phyloP scores from a whole-genome alignment of 2,888 invertebrate species.

The Cryptocephalus primarius region DNA sequence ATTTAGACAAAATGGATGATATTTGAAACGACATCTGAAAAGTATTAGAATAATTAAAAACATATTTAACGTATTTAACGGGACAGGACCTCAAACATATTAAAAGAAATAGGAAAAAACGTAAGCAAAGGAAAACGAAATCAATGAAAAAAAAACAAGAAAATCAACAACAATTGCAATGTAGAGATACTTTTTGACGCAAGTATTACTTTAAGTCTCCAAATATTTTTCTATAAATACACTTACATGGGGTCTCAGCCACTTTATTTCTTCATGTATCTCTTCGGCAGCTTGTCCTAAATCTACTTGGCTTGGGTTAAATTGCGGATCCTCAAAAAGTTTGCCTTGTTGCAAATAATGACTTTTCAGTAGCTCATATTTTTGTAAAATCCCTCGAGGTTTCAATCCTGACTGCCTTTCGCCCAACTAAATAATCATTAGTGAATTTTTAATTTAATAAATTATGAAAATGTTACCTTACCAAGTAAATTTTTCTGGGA shows the following conservation, averaged over 20 bases:
- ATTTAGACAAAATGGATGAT: too few species aligned
- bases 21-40: too few species aligned
- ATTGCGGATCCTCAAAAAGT: conserved; percentile 83
- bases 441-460: too few species aligned
- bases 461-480: conserved; percentile 5
- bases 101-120: too few species aligned
- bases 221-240: neutral
- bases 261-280: conserved; percentile 6
- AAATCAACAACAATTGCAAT: too few species aligned
- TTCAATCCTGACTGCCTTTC: conserved; percentile 60
- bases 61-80: too few species aligned
- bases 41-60: too few species aligned
- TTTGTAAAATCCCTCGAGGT: conserved; percentile 40
- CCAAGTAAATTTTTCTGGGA: conserved; percentile 12
- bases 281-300: conserved; percentile 6
- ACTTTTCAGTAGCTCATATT: conserved; percentile 51
- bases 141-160: too few species aligned
- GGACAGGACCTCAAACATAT: too few species aligned
- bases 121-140: too few species aligned
- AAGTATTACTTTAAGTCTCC: too few species aligned
- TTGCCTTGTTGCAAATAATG: conserved; percentile 59
- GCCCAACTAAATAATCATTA: conserved; percentile 49
- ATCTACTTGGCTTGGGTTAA: conserved; percentile 46
- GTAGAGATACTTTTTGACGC: too few species aligned
- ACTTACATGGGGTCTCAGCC: conserved; percentile 14